Evolutionary conservation across 2,888 invertebrate genomes (phyloP).

Genomic region (Argyresthia goedartella): DNA sequence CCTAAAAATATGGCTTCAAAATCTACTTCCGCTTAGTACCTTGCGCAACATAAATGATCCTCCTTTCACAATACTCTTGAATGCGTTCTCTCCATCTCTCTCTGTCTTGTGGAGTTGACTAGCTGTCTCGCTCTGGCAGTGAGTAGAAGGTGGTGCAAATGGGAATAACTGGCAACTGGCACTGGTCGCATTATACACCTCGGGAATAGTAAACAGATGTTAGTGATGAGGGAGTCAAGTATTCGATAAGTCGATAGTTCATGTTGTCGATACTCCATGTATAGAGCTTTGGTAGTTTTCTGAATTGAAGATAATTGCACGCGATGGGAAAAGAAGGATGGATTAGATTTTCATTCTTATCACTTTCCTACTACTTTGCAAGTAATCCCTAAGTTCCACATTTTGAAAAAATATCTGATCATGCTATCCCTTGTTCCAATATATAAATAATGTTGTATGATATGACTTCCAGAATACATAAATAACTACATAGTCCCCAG

Average conservation of each 20-base stretch:
- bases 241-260: not conserved
- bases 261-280: not conserved
- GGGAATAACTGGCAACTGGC: conserved; percentile 68
- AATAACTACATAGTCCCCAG: not conserved
- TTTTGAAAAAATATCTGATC: no score
- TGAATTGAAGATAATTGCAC: not conserved
- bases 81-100: conserved; percentile 36
- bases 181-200: conserved; percentile 63
- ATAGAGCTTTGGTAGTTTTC: not conserved
- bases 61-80: conserved; percentile 44
- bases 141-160: conserved; percentile 67
- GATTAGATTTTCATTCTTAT: not conserved
- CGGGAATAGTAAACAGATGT: conserved; percentile 49
- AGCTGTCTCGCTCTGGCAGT: conserved; percentile 33
- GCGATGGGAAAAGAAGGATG: not conserved
- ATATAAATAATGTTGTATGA: no score
- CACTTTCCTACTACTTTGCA: no score
- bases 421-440: no score
- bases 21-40: conserved; percentile 4
- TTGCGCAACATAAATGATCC: conserved; percentile 28
- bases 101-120: conserved; percentile 16
- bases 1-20: conserved; percentile 12
- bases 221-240: conserved; percentile 16
- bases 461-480: not conserved
- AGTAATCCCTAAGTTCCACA: no score